Evolutionary conservation across 2,113 vertebrate species (phyloP).

Genomic region (Leptocoma aspasia): DNA sequence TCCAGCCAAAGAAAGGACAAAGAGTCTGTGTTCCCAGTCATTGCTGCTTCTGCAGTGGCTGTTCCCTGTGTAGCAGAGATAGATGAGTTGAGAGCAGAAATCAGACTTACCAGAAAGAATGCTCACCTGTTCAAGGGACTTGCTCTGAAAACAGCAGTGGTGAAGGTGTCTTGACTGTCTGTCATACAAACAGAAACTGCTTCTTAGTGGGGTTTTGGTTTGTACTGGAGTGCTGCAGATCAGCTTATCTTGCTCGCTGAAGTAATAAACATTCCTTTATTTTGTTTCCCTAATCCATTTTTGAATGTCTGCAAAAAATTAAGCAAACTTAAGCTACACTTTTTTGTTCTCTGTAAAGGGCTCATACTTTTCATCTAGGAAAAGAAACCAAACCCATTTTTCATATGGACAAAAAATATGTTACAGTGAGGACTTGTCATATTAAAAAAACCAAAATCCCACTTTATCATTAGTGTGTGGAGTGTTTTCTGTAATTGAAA

Average conservation of each 20-base stretch:
- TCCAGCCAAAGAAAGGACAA: accelerated
- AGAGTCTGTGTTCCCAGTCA: background rate
- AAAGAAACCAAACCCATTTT: background rate
- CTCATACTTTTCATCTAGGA: background rate
- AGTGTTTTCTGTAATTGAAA: background rate
- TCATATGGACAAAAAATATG: background rate
- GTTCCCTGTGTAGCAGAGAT: background rate
- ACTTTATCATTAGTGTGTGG: background rate
- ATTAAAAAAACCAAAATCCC: background rate
- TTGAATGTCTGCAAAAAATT: background rate
- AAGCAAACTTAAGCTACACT: background rate
- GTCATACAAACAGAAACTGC: background rate
- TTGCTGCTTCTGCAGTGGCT: background rate
- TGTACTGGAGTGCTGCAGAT: background rate
- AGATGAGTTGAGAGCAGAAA: background rate
- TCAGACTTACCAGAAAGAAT: background rate
- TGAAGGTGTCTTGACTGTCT: background rate
- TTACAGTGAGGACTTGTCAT: background rate
- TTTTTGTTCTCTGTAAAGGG: background rate
- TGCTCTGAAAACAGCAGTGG: background rate
- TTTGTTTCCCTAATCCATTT: background rate
- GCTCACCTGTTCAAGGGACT: background rate
- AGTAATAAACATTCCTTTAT: background rate
- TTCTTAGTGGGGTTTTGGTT: background rate
- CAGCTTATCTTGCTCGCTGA: background rate